Evolutionary conservation across 2,113 vertebrate species (phyloP), one percentile per base, ranked within the genome.

Genomic region (Esox niger): DNA sequence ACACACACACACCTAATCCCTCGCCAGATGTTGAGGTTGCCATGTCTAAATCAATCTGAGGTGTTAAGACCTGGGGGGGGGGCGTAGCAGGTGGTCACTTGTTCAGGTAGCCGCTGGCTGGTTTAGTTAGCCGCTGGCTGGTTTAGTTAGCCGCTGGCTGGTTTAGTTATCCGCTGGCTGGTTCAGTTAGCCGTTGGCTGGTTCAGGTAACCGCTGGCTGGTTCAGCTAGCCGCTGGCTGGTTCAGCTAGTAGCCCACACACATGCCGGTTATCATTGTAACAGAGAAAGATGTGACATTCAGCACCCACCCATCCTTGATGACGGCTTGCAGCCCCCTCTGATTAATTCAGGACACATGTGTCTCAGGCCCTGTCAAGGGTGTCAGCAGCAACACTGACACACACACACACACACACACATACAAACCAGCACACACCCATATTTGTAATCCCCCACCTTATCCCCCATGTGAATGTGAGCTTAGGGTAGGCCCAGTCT

Each of bases 21-120:
- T 43, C 23, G n/a, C 90, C 92, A 91, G 92, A 89, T 94, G 91
- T 90, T 93, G 85, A 83, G 90, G 87, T 91, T 88, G 88, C 91
- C 15, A 4, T 85, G 76, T 25, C 71, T 85, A 85, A 85, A 76
- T 89, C 71, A 57, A 80, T 83, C 81, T 74, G 52, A 90, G 91
- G 89, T 86, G 68, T 75, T 17, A 31, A 85, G 77, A 30, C 55
- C 65, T 62, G 62, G 31, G 29, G n/a, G 2, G 1, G 21, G 55
- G n/a, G 8, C 3, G 30, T 75, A 84, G 84, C 84, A 91, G 88
- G 87, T 85, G 87, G 86, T 70, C 54, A 13, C 71, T n/a, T n/a
- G n/a, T n/a, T n/a, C n/a, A n/a, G 92, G 93, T 91, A 88, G 88
- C 89, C n/a, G n/a, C n/a, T n/a, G n/a, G n/a, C n/a, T n/a, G n/a